phyloP scores from a whole-genome alignment of 2,888 invertebrate species.

The Drosophila lutescens region DNA sequence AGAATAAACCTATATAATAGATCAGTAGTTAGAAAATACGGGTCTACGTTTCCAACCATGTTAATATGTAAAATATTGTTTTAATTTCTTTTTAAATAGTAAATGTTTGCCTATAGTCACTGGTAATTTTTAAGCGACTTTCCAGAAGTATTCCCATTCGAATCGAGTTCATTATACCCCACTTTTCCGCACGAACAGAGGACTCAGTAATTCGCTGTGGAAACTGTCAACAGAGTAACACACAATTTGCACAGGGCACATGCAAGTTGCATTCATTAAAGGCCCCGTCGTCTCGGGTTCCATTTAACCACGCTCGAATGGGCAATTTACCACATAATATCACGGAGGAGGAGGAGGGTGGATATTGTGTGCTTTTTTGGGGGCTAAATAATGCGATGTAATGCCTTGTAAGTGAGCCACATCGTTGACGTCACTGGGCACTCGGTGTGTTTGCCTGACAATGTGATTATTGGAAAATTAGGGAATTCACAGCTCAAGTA shows the following conservation, averaged over 20 bases:
- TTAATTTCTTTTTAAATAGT: no score
- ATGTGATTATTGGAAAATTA: slow-evolving; percentile 28
- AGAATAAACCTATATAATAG: no score
- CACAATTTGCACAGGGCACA: slow-evolving; percentile 38
- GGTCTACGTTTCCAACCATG: no score
- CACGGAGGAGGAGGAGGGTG: not conserved
- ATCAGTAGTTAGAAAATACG: no score
- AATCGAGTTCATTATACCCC: slow-evolving; percentile 1
- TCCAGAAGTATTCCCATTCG: not conserved
- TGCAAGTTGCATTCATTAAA: slow-evolving; percentile 26
- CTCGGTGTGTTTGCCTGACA: not conserved
- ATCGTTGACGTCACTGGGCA: slow-evolving; percentile 29
- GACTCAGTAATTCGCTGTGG: slow-evolving; percentile 16
- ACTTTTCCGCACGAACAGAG: not conserved
- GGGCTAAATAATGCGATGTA: slow-evolving; percentile 23
- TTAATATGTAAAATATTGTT: no score
- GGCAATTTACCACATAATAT: slow-evolving; percentile 37
- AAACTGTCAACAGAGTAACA: slow-evolving; percentile 29
- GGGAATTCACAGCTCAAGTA: slow-evolving; percentile 30
- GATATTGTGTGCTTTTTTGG: not conserved
- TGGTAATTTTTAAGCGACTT: no score
- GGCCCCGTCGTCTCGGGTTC: slow-evolving; percentile 9
- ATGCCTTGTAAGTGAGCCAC: slow-evolving; percentile 9
- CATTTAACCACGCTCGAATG: slow-evolving; percentile 23
- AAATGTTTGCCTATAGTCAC: no score